Evolutionary conservation across 2,888 invertebrate genomes (phyloP).

Genomic region (Agrilus cyanescens): DNA sequence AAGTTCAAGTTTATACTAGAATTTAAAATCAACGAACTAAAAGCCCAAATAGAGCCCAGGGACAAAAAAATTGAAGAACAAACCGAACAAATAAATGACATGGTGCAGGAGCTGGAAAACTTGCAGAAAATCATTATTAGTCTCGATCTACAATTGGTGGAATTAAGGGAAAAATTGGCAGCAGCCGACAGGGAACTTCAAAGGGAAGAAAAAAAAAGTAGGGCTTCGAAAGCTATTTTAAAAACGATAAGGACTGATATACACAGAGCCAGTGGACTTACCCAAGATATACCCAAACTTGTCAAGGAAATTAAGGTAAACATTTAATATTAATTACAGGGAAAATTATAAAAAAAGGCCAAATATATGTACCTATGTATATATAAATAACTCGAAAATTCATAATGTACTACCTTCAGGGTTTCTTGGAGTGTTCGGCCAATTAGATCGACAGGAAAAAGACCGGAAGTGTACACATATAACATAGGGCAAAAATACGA

Average conservation of each 20-base stretch:
- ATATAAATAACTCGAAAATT: too few species aligned
- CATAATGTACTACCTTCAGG: too few species aligned
- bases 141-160: conserved; percentile 60
- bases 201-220: conserved; percentile 49
- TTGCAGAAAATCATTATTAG: conserved; percentile 60
- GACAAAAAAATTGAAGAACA: conserved; percentile 76
- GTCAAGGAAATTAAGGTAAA: conserved; percentile 44
- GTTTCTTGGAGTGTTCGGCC: too few species aligned
- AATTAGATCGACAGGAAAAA: too few species aligned
- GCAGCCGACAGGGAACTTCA: conserved; percentile 61
- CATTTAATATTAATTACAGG: conserved; percentile 2
- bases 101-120: conserved; percentile 72
- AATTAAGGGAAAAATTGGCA: conserved; percentile 63
- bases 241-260: conserved; percentile 72
- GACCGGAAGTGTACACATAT: too few species aligned
- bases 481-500: neutral
- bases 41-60: conserved; percentile 69
- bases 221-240: conserved; percentile 49
- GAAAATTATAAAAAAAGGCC: neutral
- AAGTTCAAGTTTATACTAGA: conserved; percentile 85
- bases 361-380: neutral
- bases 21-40: conserved; percentile 79
- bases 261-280: conserved; percentile 62
- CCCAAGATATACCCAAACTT: conserved; percentile 61
- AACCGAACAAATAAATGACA: conserved; percentile 66